Percentiles rank a stretch among this genome's conserved stretches.
Conservation (phyloP, 2,113 vertebrate genomes). For the Xenopus laevis region DNA sequence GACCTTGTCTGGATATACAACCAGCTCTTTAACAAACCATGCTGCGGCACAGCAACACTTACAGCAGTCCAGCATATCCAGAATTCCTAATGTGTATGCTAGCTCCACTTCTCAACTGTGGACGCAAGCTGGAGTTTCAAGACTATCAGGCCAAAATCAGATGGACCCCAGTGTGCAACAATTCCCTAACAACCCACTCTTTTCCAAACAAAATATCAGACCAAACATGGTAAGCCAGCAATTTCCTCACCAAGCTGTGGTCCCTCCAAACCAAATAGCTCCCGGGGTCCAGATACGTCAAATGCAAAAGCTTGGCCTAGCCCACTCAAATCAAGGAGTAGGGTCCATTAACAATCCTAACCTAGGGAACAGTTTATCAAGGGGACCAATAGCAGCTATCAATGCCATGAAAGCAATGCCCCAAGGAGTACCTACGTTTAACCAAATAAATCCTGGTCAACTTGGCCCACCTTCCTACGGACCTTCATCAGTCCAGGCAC, state of each 20-base stretch:
- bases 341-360: conserved; percentile 61
- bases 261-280: conserved; percentile 61
- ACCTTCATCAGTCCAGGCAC: conserved; percentile 56
- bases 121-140: conserved; percentile 53
- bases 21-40: conserved; percentile 54
- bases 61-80: conserved; percentile 62
- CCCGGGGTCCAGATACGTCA: conserved; percentile 64
- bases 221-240: conserved; percentile 47
- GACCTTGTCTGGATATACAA: conserved; percentile 55
- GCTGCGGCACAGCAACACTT: conserved; percentile 61
- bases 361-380: conserved; percentile 62
- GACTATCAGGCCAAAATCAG: conserved; percentile 59
- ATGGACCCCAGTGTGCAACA: conserved; percentile 65
- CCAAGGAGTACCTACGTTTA: conserved; percentile 62
- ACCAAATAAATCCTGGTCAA: conserved; percentile 62
- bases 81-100: conserved; percentile 61
- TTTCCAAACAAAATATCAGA: conserved; percentile 63
- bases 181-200: conserved; percentile 58
- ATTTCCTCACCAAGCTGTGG: conserved; percentile 59
- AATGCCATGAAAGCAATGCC: conserved; percentile 67
- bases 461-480: conserved; percentile 68
- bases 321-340: conserved; percentile 55
- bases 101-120: conserved; percentile 60
- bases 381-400: conserved; percentile 62
- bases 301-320: conserved; percentile 63